phyloP scores from a whole-genome alignment of 2,888 invertebrate genomes.

The Lasiommata megera region DNA sequence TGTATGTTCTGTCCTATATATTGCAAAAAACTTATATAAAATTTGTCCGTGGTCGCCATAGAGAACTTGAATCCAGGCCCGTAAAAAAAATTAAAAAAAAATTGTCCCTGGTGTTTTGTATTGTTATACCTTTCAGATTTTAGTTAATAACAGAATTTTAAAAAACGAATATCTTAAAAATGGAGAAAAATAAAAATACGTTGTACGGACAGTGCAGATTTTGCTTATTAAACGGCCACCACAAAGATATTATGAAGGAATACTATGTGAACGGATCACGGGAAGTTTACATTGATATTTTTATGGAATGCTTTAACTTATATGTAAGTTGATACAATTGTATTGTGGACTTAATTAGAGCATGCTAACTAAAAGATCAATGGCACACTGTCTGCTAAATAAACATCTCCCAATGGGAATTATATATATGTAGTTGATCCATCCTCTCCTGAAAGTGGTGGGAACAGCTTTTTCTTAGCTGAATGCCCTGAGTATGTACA shows the following conservation, averaged over 20 bases:
- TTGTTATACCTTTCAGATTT: not conserved
- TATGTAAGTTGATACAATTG: constrained; percentile 47
- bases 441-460: too few relatives aligned
- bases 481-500: too few relatives aligned
- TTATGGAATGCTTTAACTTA: constrained; percentile 63
- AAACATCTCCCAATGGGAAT: too few relatives aligned
- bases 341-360: too few relatives aligned
- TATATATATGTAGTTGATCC: too few relatives aligned
- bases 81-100: not conserved
- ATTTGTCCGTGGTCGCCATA: too few relatives aligned
- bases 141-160: too few relatives aligned
- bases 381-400: too few relatives aligned
- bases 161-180: constrained; percentile 7
- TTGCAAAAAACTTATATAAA: too few relatives aligned
- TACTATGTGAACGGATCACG: constrained; percentile 47
- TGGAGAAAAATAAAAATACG: constrained; percentile 31
- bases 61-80: not conserved
- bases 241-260: constrained; percentile 56
- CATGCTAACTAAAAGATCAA: too few relatives aligned
- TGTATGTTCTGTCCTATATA: too few relatives aligned
- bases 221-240: constrained; percentile 55
- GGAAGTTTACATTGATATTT: constrained; percentile 58
- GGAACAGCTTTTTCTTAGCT: too few relatives aligned
- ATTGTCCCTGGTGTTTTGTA: not conserved
- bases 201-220: constrained; percentile 58